Percentiles rank a stretch among this genome's conserved stretches.
Evolutionary conservation across 2,113 vertebrate genomes (phyloP).

Genomic region (Sapayoa aenigma): DNA sequence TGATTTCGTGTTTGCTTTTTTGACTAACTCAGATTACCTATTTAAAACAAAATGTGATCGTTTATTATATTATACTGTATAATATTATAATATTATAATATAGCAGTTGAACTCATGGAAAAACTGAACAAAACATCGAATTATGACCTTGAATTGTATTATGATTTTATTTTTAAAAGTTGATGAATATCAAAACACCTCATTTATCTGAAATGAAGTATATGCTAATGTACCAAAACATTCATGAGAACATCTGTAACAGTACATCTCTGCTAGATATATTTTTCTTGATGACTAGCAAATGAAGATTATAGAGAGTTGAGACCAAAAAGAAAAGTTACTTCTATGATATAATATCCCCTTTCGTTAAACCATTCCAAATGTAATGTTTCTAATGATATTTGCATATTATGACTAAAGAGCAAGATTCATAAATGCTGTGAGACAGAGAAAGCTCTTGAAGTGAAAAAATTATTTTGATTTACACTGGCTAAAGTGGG

Average conservation of each 20-base stretch:
- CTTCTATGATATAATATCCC: background rate
- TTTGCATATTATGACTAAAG: constrained; percentile 8
- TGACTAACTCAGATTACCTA: background rate
- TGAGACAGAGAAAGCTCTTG: constrained; percentile 9
- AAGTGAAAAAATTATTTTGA: constrained; percentile 1
- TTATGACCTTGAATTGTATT: background rate
- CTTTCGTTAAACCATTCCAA: constrained; percentile 13
- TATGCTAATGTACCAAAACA: background rate
- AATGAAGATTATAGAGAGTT: background rate
- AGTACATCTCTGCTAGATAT: background rate
- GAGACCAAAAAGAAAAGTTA: constrained; percentile 9
- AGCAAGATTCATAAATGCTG: background rate
- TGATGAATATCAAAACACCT: background rate
- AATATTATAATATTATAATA: background rate
- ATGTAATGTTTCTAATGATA: background rate
- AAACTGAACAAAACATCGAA: background rate
- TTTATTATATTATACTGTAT: background rate
- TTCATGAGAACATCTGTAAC: background rate
- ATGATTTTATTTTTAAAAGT: background rate
- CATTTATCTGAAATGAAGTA: background rate
- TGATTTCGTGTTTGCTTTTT: background rate
- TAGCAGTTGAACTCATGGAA: background rate
- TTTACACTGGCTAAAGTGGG: background rate
- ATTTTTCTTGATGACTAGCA: constrained; percentile 16
- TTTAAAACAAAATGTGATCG: background rate